These are phyloP conservation scores for Radopholus similis DNA, from an alignment of 1,140 invertebrate species.

Conservation along the genomic window DNA sequence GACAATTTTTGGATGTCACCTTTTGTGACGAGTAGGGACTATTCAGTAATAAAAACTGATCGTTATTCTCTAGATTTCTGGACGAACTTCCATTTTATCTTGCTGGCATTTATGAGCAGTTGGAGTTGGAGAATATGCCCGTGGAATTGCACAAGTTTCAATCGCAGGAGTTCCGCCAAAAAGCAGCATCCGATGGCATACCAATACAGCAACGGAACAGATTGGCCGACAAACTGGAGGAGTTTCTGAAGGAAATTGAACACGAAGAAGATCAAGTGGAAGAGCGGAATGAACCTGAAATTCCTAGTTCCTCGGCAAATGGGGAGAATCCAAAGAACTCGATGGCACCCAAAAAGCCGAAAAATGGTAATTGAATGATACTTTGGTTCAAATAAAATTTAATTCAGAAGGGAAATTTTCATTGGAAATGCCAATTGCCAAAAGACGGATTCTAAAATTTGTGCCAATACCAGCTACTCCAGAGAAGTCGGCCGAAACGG, in stretches of 20 bases:
- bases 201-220: not conserved
- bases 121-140: not conserved
- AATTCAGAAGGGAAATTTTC: not conserved
- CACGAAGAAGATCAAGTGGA: not conserved
- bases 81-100: not conserved
- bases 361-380: too few relatives aligned
- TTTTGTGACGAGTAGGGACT: not conserved
- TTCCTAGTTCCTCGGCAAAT: too few relatives aligned
- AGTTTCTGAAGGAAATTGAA: not conserved
- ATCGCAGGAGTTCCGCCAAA: not conserved
- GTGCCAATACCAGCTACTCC: not conserved
- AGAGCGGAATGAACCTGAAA: not conserved
- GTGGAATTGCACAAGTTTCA: not conserved
- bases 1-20: not conserved
- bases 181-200: too few relatives aligned
- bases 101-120: not conserved
- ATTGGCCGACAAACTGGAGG: not conserved
- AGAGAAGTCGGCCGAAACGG: not conserved
- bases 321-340: not conserved
- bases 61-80: not conserved
- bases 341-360: not conserved
- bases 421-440: not conserved
- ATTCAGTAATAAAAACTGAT: not conserved
- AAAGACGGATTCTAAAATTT: not conserved
- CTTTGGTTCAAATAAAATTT: not conserved